Base-by-base conservation (phyloP, 2,888 invertebrate species). In the Ephialtes manifestator region DNA sequence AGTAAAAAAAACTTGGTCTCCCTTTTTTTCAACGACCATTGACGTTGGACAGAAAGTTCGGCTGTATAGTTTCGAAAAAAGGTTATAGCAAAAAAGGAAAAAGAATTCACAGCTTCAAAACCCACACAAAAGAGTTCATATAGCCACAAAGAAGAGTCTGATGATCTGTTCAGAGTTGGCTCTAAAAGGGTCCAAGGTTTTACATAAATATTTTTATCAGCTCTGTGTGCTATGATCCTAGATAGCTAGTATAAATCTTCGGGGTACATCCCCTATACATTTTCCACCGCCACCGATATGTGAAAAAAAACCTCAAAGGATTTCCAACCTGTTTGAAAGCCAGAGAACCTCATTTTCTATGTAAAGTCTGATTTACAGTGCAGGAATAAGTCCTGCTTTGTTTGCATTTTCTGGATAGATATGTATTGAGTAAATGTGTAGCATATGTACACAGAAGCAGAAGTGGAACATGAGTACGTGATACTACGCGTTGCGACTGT, bases 81-180 rank as follows among this genome's bases (percentile, higher is more conserved):
- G 39, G 43, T 58, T 55, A 24, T 35, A 39, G 28, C 24, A n/a
- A 15, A 43, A 43, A 35, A 4, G 4, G 15, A 28, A 48, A 65
- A 67, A 76, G 67, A 51, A 51, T n/a, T 51, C 48, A 8, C 15
- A 7, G 35, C 65, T 53, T 53, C 10, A 35, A 11, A 31, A n/a
- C n/a, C 67, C 13, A 43, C 31, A 24, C 65, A 43, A 55, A 39
- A 43, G 53, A 77, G 55, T 70, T 78, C 31, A 58, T 13, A 18
- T 46, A 48, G 20, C 15, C 15, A 39, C 10, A 48, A 4, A 31
- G 31, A 31, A 70, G 31, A 55, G 3, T 46, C 28, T 67, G 55
- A 28, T 39, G 18, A 58, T 24, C 31, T 46, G 15, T 11, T 11
- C 18, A 28, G 28, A 55, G 11, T 55, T 67, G 11, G 20, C 67